phyloP scores from a whole-genome alignment of 2,888 invertebrate genomes.

The Noctua fimbriata region DNA sequence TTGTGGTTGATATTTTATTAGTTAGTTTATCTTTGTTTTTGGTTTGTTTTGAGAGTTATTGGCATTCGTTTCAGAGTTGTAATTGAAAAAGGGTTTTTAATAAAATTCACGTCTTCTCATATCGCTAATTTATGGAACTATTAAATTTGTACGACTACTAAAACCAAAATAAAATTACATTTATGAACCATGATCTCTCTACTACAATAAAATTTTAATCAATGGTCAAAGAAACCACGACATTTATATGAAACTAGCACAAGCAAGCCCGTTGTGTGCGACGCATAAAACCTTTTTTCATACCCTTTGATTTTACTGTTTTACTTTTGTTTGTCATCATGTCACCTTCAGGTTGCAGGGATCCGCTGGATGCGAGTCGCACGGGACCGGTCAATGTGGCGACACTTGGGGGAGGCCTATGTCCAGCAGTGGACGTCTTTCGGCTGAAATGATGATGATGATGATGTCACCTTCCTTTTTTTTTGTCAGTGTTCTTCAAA shows the following conservation, averaged over 20 bases:
- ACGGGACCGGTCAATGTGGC: no score
- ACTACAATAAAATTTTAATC: not conserved
- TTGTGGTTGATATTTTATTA: conserved; percentile 54
- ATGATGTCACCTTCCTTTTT: no score
- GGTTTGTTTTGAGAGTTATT: conserved; percentile 29
- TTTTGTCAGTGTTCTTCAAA: no score
- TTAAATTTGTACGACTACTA: not conserved
- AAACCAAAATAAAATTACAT: not conserved
- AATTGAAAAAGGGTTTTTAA: not conserved
- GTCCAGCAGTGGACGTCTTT: no score
- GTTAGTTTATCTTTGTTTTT: conserved; percentile 18
- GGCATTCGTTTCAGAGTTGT: not conserved
- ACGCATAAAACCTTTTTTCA: no score
- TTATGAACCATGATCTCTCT: not conserved
- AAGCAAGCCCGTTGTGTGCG: no score
- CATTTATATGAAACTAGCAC: not conserved
- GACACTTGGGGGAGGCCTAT: no score
- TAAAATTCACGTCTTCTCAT: not conserved
- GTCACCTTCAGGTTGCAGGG: no score
- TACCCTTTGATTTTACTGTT: no score
- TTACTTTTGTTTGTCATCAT: no score
- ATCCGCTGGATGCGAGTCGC: no score
- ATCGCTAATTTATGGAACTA: not conserved
- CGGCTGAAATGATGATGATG: no score
- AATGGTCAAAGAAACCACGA: not conserved